Conservation (phyloP, 2,797 vertebrate species). For the Malacoraja senta region DNA sequence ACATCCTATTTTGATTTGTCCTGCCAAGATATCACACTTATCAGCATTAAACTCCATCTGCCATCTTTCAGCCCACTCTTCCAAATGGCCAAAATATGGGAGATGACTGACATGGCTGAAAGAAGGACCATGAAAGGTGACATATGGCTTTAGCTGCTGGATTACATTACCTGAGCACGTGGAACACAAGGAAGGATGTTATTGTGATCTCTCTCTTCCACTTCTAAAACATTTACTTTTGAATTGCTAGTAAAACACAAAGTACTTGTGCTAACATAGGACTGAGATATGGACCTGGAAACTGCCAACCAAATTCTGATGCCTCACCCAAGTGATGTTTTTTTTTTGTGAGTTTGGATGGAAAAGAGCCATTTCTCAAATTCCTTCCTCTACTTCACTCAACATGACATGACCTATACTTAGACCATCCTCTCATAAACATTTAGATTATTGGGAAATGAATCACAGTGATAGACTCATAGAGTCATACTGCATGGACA, state of each 20-base stretch:
- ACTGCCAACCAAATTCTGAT: background rate
- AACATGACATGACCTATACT: background rate
- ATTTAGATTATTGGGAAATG: background rate
- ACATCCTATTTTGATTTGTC: no score
- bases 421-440: background rate
- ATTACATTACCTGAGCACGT: background rate
- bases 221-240: background rate
- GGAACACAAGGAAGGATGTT: no score
- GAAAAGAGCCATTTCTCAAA: background rate
- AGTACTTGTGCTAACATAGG: no score
- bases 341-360: background rate
- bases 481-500: no score
- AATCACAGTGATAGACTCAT: no score
- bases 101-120: background rate
- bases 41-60: no score
- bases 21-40: no score
- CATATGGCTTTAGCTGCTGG: no score
- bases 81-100: conserved; percentile 6
- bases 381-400: background rate
- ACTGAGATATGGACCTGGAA: background rate
- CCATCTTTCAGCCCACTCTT: no score
- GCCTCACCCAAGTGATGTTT: background rate
- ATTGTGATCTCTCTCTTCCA: background rate
- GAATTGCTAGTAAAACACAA: background rate
- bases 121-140: background rate